These are phyloP conservation scores for Meiosimyza decipiens DNA, from an alignment of 2,888 invertebrate genomes.

Conservation along the genomic window DNA sequence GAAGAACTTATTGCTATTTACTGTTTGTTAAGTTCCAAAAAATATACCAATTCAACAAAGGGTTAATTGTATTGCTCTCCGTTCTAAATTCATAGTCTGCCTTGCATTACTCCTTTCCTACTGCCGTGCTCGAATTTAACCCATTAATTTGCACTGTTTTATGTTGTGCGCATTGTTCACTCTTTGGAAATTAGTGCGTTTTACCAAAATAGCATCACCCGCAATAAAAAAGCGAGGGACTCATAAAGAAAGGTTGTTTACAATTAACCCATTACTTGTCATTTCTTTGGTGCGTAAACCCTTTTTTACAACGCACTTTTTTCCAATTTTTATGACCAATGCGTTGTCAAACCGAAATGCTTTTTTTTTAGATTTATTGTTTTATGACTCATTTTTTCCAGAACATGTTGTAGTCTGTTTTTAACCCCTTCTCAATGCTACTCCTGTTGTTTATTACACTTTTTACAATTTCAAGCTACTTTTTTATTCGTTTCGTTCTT, in stretches of 20 bases:
- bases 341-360: constrained; percentile 8
- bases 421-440: constrained; percentile 31
- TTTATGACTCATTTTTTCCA: constrained; percentile 41
- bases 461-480: constrained; percentile 30
- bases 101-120: neutral
- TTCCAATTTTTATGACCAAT: neutral
- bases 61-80: neutral
- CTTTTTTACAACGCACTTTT: constrained; percentile 9
- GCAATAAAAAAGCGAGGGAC: constrained; percentile 6
- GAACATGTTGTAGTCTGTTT: too few species aligned
- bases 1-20: neutral
- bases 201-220: constrained; percentile 1
- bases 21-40: neutral
- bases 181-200: too few species aligned
- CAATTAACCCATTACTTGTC: constrained; percentile 7
- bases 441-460: constrained; percentile 19
- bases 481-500: neutral
- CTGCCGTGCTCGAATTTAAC: constrained; percentile 19
- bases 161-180: neutral
- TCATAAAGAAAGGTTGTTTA: constrained; percentile 12
- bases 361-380: constrained; percentile 41
- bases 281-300: neutral
- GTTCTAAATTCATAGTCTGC: constrained; percentile 15
- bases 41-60: constrained; percentile 10
- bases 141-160: constrained; percentile 12